Evolutionary conservation across 1,140 invertebrate genomes (phyloP), one percentile per base, ranked within the genome.

Genomic region (Hermatobates lingyangjiaoensis): DNA sequence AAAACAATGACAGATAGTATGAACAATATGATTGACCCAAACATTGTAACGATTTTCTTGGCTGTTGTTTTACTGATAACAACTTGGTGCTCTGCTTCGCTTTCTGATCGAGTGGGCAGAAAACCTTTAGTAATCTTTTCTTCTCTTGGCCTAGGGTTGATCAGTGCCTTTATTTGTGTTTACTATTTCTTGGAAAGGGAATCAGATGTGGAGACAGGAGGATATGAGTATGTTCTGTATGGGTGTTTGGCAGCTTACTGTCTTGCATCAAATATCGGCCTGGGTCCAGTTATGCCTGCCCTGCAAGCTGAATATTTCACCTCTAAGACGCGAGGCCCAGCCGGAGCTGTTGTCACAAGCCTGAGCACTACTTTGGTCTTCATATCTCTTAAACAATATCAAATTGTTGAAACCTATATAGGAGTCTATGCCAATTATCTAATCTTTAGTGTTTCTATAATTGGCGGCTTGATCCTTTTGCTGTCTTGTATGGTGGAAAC

Each of bases 401-500:
- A 71, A 61, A 65, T 70, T 59, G 39, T 61, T 28, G 53, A 48
- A 15, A 62, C 68, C 20, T 42, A 59, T 1, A 66, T 76, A 24
- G 74, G 74, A 15, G 65, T 68, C n/a, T 64, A 69, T 45, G 66
- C 67, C 26, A 69, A 73, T 2, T 79, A 77, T 56, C 72, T 70
- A 66, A 60, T 69, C 54, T 79, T 76, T 58, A 64, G 72, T 4
- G 62, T 60, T n/a, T 63, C 76, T 56, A 73, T 73, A 4, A 58
- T 68, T 27, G 21, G 74, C 45, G 66, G 77, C 23, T 66, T 69
- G 58, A 55, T 77, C 15, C 62, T 74, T 34, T 66, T 77, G 50
- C 73, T 67, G 53, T 73, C 79, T 24, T 64, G 71, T 45, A 73
- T 87, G 1, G 81, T 82, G 1, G 86, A 89, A 65, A 88, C 85